These are phyloP conservation scores for Acleris emargana DNA, from an alignment of 2,888 invertebrate genomes.

Conservation along the genomic window DNA sequence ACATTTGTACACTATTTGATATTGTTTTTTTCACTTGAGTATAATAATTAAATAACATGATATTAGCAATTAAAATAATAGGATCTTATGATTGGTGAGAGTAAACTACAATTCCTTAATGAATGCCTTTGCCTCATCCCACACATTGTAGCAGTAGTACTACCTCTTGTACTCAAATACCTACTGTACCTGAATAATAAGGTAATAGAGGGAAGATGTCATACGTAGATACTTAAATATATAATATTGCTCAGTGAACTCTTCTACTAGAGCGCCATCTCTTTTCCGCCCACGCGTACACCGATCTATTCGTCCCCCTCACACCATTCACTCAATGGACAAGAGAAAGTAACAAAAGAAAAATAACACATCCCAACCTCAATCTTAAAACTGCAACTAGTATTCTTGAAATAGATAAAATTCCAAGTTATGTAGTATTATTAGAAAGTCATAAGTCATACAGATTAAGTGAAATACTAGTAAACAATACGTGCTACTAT, in stretches of 20 bases:
- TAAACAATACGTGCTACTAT: slow-evolving; percentile 55
- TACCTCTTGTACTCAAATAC: slow-evolving; percentile 20
- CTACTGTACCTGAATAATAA: slow-evolving; percentile 42
- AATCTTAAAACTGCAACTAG: slow-evolving; percentile 40
- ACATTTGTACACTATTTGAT: slow-evolving; percentile 16
- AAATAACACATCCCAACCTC: slow-evolving; percentile 73
- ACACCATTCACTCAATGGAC: slow-evolving; percentile 78
- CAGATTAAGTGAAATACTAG: slow-evolving; percentile 46
- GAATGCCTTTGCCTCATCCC: slow-evolving; percentile 34
- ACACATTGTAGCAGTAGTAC: slow-evolving; percentile 3
- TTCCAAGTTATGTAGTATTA: slow-evolving; percentile 19
- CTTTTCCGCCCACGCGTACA: slow-evolving; percentile 51
- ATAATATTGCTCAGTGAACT: slow-evolving; percentile 57
- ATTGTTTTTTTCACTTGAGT: slow-evolving; percentile 12
- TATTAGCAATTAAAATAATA: slow-evolving; percentile 43
- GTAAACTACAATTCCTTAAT: slow-evolving; percentile 39
- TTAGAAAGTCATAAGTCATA: slow-evolving; percentile 39
- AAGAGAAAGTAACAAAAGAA: slow-evolving; percentile 83
- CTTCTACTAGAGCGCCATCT: slow-evolving; percentile 65
- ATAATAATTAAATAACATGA: slow-evolving; percentile 23
- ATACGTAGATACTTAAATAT: slow-evolving; percentile 51
- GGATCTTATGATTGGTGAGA: slow-evolving; percentile 39
- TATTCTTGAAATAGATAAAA: slow-evolving; percentile 6
- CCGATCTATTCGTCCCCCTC: slow-evolving; percentile 60
- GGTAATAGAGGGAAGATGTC: slow-evolving; percentile 57